Conservation (phyloP, 2,888 invertebrate genomes). For the Raillietiella orientalis region DNA sequence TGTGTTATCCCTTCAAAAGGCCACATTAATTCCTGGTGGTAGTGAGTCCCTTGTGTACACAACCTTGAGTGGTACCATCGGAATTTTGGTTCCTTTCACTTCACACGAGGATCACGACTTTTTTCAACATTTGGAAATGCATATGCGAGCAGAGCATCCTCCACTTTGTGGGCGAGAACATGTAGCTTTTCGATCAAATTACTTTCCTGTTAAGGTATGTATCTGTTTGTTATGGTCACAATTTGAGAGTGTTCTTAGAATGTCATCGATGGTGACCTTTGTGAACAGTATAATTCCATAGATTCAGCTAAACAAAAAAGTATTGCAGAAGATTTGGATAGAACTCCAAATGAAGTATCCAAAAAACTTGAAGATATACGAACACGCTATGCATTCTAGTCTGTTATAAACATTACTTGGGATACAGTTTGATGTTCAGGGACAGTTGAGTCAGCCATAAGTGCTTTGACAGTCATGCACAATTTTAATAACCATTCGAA, state of each 20-base stretch:
- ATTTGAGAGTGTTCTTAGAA: constrained; percentile 23
- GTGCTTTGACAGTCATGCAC: too few species aligned
- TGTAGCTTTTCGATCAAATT: constrained; percentile 79
- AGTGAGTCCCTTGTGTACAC: constrained; percentile 89
- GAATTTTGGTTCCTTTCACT: constrained; percentile 72
- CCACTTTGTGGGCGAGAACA: constrained; percentile 93
- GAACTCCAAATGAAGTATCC: constrained; percentile 82
- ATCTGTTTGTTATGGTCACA: not conserved
- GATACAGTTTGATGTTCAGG: too few species aligned
- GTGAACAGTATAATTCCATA: constrained; percentile 91
- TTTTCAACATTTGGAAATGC: constrained; percentile 98
- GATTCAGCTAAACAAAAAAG: constrained; percentile 77
- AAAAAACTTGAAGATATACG: constrained; percentile 96
- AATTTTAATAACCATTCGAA: too few species aligned
- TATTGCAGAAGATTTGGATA: constrained; percentile 73
- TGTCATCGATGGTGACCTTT: constrained; percentile 93
- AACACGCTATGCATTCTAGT: constrained; percentile 91
- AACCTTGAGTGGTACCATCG: constrained; percentile 67
- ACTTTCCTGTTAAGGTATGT: constrained; percentile 72
- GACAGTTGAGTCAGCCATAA: too few species aligned
- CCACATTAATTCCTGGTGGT: constrained; percentile 85
- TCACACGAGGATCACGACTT: constrained; percentile 94
- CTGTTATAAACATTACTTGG: too few species aligned
- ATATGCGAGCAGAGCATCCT: constrained; percentile 86
- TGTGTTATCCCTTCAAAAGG: constrained; percentile 59